phyloP scores from a whole-genome alignment of 1,140 invertebrate species.

The Vanessa atalanta region DNA sequence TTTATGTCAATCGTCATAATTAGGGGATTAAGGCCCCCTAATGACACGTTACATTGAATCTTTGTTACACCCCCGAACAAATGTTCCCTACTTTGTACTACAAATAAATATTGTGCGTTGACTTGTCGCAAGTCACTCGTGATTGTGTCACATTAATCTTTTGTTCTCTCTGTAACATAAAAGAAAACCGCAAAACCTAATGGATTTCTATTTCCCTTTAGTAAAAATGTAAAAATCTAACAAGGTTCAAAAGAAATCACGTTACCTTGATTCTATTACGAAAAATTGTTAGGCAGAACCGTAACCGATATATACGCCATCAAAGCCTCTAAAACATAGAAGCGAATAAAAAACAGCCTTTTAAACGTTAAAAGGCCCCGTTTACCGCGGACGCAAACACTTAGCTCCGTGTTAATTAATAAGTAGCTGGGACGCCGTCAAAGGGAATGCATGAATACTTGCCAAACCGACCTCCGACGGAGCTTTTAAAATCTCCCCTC shows the following conservation, averaged over 20 bases:
- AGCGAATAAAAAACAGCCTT: constrained; percentile 70
- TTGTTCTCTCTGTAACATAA: constrained; percentile 28
- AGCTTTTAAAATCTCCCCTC: constrained; percentile 78
- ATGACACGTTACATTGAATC: constrained; percentile 78
- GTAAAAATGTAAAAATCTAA: constrained; percentile 5
- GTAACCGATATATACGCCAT: constrained; percentile 70
- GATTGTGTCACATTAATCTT: constrained; percentile 37
- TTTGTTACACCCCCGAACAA: constrained; percentile 71
- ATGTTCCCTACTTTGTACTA: constrained; percentile 58
- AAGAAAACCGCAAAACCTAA: constrained; percentile 12
- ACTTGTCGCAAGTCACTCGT: constrained; percentile 57
- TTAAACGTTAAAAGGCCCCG: constrained; percentile 79
- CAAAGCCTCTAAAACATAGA: constrained; percentile 72
- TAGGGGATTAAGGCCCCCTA: constrained; percentile 76
- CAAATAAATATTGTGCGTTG: constrained; percentile 70
- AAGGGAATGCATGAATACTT: constrained; percentile 80
- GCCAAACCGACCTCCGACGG: constrained; percentile 70
- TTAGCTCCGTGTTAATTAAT: constrained; percentile 79
- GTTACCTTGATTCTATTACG: constrained; percentile 58
- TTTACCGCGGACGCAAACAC: constrained; percentile 80
- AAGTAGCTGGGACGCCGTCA: constrained; percentile 77
- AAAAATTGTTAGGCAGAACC: constrained; percentile 68
- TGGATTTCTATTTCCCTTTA: background rate
- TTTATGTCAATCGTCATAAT: constrained; percentile 80
- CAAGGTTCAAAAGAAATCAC: constrained; percentile 30